These are phyloP conservation scores for Ochlodes sylvanus DNA, from an alignment of 2,888 invertebrate genomes.

Conservation along the genomic window DNA sequence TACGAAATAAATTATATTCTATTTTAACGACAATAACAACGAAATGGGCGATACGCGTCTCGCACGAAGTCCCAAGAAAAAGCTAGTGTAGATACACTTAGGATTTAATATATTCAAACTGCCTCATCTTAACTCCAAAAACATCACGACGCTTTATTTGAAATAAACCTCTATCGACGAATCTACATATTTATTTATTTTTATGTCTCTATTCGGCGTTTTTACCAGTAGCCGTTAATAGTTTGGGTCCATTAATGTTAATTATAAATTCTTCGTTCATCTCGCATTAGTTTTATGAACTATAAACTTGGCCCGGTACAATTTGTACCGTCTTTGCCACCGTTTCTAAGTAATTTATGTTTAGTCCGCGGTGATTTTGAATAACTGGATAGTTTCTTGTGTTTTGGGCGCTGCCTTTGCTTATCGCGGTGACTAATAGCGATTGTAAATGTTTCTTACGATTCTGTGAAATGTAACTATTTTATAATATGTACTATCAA, in stretches of 20 bases:
- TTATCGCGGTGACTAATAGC: conserved; percentile 26
- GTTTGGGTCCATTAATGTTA: conserved; percentile 81
- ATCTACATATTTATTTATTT: conserved; percentile 83
- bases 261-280: conserved; percentile 79
- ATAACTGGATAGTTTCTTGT: conserved; percentile 44
- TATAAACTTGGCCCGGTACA: conserved; percentile 69
- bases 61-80: not conserved
- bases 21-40: no score
- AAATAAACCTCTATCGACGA: conserved; percentile 71
- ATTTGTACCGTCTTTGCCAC: conserved; percentile 75
- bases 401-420: conserved; percentile 39
- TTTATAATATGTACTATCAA: not conserved
- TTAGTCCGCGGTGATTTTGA: conserved; percentile 52
- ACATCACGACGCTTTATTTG: conserved; percentile 67
- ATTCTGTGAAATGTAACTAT: not conserved
- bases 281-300: conserved; percentile 80
- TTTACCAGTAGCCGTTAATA: conserved; percentile 83
- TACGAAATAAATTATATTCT: no score
- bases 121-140: conserved; percentile 63
- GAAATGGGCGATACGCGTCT: no score
- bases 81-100: not conserved
- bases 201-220: conserved; percentile 81
- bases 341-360: conserved; percentile 62
- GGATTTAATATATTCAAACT: conserved; percentile 16
- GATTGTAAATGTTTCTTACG: conserved; percentile 16